A percentile compares a stretch with the other conserved stretches of the same genome.
Conservation (phyloP, 2,113 vertebrate genomes). For the Calonectris borealis region DNA sequence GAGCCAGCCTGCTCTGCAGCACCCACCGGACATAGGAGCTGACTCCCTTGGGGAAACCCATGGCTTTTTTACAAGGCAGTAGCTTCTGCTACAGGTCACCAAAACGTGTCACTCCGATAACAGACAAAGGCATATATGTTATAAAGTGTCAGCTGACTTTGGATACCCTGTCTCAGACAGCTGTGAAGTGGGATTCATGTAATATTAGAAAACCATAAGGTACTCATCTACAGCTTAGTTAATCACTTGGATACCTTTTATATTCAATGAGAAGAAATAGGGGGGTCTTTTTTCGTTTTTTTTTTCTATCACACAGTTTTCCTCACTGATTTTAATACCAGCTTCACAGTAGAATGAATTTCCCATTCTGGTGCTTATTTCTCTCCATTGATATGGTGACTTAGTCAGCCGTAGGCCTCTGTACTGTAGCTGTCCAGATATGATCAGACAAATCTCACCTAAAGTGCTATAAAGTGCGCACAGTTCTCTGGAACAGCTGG, state of each 20-base stretch:
- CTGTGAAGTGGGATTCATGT: background rate
- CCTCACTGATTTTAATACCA: background rate
- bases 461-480: background rate
- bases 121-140: background rate
- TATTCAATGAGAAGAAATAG: background rate
- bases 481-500: background rate
- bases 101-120: rapidly evolving
- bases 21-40: rapidly evolving
- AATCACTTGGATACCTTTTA: background rate
- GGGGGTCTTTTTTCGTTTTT: no score
- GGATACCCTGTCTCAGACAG: background rate
- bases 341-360: background rate
- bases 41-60: rapidly evolving
- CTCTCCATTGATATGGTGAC: background rate
- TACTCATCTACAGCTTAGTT: background rate
- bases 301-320: background rate
- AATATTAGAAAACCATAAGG: background rate
- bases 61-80: background rate
- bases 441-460: background rate
- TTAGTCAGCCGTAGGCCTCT: background rate
- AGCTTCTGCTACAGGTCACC: background rate
- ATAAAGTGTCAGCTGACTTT: background rate
- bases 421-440: background rate
- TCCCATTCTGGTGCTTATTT: background rate
- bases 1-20: background rate